phyloP scores from a whole-genome alignment of 2,113 vertebrate genomes.

The Saguinus imperator region DNA sequence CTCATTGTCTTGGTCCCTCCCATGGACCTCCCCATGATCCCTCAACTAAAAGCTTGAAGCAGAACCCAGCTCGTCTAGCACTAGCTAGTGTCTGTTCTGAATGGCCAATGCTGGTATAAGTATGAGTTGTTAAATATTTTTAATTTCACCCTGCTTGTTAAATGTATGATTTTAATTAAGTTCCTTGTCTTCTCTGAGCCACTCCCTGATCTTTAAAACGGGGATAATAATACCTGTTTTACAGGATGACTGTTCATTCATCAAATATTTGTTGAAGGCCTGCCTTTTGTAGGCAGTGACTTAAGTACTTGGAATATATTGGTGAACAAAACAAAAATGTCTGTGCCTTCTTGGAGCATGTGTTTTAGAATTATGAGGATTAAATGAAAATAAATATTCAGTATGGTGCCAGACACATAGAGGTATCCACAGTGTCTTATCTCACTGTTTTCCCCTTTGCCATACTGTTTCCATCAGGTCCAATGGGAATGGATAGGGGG shows the following conservation, averaged over 20 bases:
- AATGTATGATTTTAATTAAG: conserved; percentile 12
- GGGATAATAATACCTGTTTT: conserved; percentile 39
- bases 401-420: neutral
- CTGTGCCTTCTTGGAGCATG: neutral
- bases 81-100: neutral
- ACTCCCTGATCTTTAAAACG: conserved; percentile 38
- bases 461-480: neutral
- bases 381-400: neutral
- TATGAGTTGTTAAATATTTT: neutral
- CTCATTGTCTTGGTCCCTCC: neutral
- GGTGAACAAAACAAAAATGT: neutral
- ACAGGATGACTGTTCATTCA: conserved; percentile 37
- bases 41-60: neutral
- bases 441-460: neutral
- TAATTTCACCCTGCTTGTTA: conserved; percentile 15
- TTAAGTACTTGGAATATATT: neutral
- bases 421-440: neutral
- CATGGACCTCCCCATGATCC: neutral
- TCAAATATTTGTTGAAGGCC: neutral
- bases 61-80: neutral
- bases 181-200: conserved; percentile 45
- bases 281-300: neutral
- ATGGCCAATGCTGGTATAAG: neutral
- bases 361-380: neutral
- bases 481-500: neutral